A percentile compares a stretch with the other conserved stretches of the same genome.
Conservation (phyloP, 2,797 vertebrate genomes). For the Heterohyrax brucei region DNA sequence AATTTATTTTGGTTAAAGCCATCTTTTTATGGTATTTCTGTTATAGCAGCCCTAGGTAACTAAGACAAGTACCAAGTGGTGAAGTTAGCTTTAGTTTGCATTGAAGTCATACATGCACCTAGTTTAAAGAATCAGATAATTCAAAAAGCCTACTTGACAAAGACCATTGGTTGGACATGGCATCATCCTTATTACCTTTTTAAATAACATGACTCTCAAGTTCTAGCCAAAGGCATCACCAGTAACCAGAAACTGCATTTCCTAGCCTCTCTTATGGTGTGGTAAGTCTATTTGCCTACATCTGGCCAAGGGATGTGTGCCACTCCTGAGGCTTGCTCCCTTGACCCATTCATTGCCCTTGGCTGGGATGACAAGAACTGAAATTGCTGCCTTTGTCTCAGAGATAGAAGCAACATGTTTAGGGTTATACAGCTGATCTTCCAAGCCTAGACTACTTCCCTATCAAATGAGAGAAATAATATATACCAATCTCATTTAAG, state of each 20-base stretch:
- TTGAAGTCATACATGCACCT: not conserved
- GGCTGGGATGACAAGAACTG: conserved; percentile 15
- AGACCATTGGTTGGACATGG: not conserved
- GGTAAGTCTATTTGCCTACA: not conserved
- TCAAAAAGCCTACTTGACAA: not conserved
- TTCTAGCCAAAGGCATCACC: not conserved
- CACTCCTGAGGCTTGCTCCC: not conserved
- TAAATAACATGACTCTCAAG: not conserved
- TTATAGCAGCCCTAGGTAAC: no score
- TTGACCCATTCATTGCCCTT: not conserved
- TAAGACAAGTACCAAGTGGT: not conserved
- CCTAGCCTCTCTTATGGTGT: not conserved
- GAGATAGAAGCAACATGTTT: conserved; percentile 1
- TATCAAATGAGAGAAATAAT: not conserved
- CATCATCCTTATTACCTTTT: not conserved
- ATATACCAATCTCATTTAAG: no score
- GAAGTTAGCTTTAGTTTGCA: not conserved
- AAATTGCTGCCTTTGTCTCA: not conserved
- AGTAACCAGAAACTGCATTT: not conserved
- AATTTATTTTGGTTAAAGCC: no score
- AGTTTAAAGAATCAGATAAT: conserved; percentile 28
- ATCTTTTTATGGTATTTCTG: no score
- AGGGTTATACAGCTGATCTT: not conserved
- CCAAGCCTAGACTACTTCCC: not conserved
- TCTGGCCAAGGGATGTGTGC: no score